Evolutionary conservation across 2,888 invertebrate genomes (phyloP).

Genomic region (Diploptera punctata): DNA sequence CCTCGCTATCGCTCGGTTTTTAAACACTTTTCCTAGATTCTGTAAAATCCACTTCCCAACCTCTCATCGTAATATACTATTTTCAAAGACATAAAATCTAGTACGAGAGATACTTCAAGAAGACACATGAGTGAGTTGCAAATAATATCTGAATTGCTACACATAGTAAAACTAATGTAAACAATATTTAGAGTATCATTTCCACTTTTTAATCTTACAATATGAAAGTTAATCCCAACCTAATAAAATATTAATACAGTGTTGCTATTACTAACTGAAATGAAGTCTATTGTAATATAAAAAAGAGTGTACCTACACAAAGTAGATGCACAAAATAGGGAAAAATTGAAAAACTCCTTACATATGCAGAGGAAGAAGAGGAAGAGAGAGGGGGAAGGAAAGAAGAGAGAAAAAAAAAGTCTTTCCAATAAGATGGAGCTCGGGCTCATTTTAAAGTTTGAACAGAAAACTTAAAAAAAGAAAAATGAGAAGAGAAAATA

Average conservation of each 20-base stretch:
- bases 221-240: neutral
- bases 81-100: too few species aligned
- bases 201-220: neutral
- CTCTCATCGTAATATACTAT: too few species aligned
- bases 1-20: too few species aligned
- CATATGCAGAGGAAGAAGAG: constrained; percentile 33
- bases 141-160: neutral
- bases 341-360: constrained; percentile 38
- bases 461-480: constrained; percentile 33
- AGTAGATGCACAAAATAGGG: constrained; percentile 29
- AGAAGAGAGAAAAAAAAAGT: constrained; percentile 20
- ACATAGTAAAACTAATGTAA: neutral
- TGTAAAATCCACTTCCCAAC: too few species aligned
- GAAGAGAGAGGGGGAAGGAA: constrained; percentile 25
- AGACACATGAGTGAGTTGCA: too few species aligned
- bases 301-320: constrained; percentile 23
- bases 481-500: constrained; percentile 19
- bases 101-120: too few species aligned
- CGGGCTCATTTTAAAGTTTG: constrained; percentile 38
- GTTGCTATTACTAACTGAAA: constrained; percentile 4
- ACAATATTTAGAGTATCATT: neutral
- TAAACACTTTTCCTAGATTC: too few species aligned
- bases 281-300: constrained; percentile 27
- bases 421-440: constrained; percentile 35
- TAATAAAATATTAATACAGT: constrained; percentile 15